phyloP scores from a whole-genome alignment of 2,888 invertebrate species.

The Horisme vitalbata region DNA sequence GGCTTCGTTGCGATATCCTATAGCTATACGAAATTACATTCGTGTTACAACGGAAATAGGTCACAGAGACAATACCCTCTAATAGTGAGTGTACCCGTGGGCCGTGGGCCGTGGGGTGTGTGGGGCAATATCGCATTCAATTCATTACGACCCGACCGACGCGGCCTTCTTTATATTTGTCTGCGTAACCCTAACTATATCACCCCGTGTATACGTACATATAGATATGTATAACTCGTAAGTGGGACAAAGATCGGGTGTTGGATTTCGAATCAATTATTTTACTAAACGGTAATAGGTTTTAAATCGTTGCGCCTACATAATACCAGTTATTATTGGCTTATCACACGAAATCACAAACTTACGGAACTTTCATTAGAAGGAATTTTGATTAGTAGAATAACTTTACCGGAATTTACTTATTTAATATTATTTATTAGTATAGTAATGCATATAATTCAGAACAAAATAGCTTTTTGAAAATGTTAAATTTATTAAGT shows the following conservation, averaged over 20 bases:
- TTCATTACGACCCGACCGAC: conserved; percentile 55
- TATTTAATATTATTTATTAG: background rate
- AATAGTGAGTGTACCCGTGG: conserved; percentile 38
- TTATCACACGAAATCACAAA: conserved; percentile 28
- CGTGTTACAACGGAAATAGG: conserved; percentile 59
- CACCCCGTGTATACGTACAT: conserved; percentile 16
- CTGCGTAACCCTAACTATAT: conserved; percentile 43
- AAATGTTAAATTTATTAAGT: background rate
- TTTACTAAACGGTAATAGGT: conserved; percentile 41
- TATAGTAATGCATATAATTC: too few relatives aligned
- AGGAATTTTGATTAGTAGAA: conserved; percentile 25
- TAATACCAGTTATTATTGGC: conserved; percentile 29
- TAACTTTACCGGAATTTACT: background rate
- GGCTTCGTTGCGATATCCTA: conserved; percentile 11
- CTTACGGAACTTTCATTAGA: conserved; percentile 25
- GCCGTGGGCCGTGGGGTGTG: conserved; percentile 38
- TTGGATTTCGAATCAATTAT: conserved; percentile 34
- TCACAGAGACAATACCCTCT: conserved; percentile 68
- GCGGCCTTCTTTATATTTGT: conserved; percentile 46
- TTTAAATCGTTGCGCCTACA: conserved; percentile 37
- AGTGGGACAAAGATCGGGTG: conserved; percentile 33
- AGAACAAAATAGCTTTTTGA: background rate
- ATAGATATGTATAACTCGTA: background rate
- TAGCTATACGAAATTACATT: conserved; percentile 26
- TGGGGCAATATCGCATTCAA: conserved; percentile 51